Conservation (phyloP, 2,113 vertebrate genomes). For the Ammodytes dubius region DNA sequence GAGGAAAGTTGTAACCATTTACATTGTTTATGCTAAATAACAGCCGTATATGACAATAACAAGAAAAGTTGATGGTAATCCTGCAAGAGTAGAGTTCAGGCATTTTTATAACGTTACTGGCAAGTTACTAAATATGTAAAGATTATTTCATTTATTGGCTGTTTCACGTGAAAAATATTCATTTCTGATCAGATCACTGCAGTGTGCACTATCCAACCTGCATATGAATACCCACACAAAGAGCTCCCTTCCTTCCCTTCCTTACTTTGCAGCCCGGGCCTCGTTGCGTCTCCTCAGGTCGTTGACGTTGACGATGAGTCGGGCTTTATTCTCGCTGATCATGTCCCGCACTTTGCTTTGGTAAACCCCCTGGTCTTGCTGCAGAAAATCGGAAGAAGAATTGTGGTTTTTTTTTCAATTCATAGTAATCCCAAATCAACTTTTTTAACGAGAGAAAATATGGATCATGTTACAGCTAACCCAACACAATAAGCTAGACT, state of each 20-base stretch:
- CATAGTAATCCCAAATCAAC: too few species aligned
- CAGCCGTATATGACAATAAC: too few species aligned
- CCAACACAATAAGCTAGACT: rapidly evolving
- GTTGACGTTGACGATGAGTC: conserved; percentile 94
- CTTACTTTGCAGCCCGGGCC: conserved; percentile 90
- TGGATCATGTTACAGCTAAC: not conserved
- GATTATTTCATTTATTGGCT: too few species aligned
- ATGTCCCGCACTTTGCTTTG: conserved; percentile 95
- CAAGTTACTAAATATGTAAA: too few species aligned
- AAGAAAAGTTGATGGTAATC: too few species aligned
- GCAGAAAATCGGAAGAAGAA: not conserved
- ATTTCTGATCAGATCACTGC: too few species aligned
- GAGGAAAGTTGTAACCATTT: too few species aligned
- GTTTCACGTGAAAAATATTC: too few species aligned
- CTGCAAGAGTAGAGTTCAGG: too few species aligned
- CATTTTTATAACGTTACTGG: too few species aligned
- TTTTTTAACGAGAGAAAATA: not conserved
- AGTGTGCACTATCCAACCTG: too few species aligned
- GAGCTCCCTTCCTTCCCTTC: conserved; percentile 1
- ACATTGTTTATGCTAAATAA: too few species aligned
- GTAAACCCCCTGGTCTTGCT: conserved; percentile 97
- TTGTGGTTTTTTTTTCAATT: not conserved
- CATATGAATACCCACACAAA: not conserved
- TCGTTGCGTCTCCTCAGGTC: conserved; percentile 95
- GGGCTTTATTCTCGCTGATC: conserved; percentile 92